A percentile compares a stretch with the other conserved stretches of the same genome.
phyloP scores from a whole-genome alignment of 2,888 invertebrate genomes.

The Stenurella melanura region DNA sequence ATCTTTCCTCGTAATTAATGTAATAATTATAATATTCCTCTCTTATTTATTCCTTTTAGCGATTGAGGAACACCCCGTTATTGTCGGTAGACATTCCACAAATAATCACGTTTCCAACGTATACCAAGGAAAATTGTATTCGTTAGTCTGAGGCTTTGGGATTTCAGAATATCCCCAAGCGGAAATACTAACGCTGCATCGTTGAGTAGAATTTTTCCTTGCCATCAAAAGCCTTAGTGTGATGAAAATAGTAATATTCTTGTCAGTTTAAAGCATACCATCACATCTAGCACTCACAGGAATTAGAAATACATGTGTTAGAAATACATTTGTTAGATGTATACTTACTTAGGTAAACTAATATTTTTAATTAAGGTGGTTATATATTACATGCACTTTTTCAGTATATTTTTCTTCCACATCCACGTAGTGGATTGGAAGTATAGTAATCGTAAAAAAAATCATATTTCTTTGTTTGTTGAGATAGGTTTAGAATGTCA shows the following conservation, averaged over 20 bases:
- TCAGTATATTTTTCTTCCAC: too few relatives aligned
- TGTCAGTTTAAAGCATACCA: neutral
- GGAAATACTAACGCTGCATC: neutral
- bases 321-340: neutral
- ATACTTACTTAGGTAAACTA: neutral
- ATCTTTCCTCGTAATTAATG: too few relatives aligned
- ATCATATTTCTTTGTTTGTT: too few relatives aligned
- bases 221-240: neutral
- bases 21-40: too few relatives aligned
- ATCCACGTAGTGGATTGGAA: too few relatives aligned
- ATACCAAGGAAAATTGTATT: slow-evolving; percentile 1
- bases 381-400: too few relatives aligned
- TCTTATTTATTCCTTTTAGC: neutral
- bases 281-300: neutral
- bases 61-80: neutral
- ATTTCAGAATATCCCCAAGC: slow-evolving; percentile 1
- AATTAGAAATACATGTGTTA: neutral
- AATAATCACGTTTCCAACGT: slow-evolving; percentile 13
- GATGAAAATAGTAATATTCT: neutral
- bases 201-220: neutral
- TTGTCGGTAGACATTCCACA: neutral
- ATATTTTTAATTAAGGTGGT: too few relatives aligned
- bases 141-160: neutral
- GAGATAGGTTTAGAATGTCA: too few relatives aligned
- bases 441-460: too few relatives aligned